Base-by-base conservation (phyloP, 2,113 vertebrate species). In the Thermophis baileyi region DNA sequence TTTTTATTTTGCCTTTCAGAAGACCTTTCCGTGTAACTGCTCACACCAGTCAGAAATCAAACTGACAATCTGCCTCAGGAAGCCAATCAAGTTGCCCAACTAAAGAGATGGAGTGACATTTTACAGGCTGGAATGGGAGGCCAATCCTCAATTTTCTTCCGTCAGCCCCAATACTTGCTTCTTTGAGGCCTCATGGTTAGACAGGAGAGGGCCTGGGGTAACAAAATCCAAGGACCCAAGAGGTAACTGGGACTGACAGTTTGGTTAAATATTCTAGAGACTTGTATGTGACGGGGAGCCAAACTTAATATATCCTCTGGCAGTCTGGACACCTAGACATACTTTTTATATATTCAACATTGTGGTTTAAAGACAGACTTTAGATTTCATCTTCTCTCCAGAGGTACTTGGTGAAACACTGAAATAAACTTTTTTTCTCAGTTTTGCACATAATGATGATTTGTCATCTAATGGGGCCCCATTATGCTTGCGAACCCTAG, bases 241-340 rank as follows among this genome's bases (percentile, higher is more conserved):
- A 95, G 93, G 93, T 97, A 96, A 97, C 96, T 92, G 92, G 90
- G 94, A 89, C 92, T 97, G 97, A 96, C 96, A 97, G 94, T 89
- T 69, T 88, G 89, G 94, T 95, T 95, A 94, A 92, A 85, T 69
- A 74, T 93, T 74, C 93, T 81, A 93, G 69, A 88, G 93, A 93
- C 91, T 89, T 89, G 88, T 95, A 93, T 95, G 93, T 95, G 95
- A 93, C 89, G 94, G 85, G 93, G 93, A 95, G 89, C 93, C 95
- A 95, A 93, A 93, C 94, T 94, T 94, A 95, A 92, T 92, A 91
- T 89, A 89, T 89, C 92, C 85, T 57, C 2, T 81, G 91, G 93
- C 91, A 94, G 51, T 88, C 50, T 93, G 93, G 95, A 92, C 63
- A 91, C 88, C 91, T 40, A 87, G 12, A 93, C 85, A 53, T 89